Evolutionary conservation across 2,888 invertebrate genomes (phyloP), one percentile per base, ranked within the genome.

Genomic region (Zelleria hepariella): DNA sequence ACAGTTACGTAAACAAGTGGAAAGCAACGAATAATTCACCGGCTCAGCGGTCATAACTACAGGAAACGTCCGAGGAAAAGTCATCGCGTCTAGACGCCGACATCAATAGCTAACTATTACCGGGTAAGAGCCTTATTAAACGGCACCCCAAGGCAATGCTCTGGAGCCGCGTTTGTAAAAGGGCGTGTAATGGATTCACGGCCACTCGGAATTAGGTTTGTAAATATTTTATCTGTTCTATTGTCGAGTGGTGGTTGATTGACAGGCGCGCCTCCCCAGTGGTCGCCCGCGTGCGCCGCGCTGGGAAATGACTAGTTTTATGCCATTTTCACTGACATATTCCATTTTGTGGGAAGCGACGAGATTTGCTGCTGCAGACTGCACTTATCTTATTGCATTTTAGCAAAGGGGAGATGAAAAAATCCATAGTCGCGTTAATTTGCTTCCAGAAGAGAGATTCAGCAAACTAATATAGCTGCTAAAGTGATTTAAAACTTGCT

Each of bases 201-300:
- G 78, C 76, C 80, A 77, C 77, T 75, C 73, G 71, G 82, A 78
- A 87, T 85, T 82, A 80, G 74, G 74, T 78, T 79, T 79, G 83
- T 87, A 78, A 86, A 88, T 88, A 86, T 83, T 86, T 87, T 82
- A 87, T 86, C 76, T 65, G 73, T 69, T 74, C 75, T 73, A 79
- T 79, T 78, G 78, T 77, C 73, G 72, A 75, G 71, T 71, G 68
- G 70, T 65, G 68, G 72, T 71, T 86, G 87, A 88, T 83, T 87
- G 87, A 86, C 87, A 80, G 82, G 66, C 64, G 64, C 64, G 64
- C 60, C 67, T 64, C 75, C 83, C 80, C 64, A 20, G 74, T 64
- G 80, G 69, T 68, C 62, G 63, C 59, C 67, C 32, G 24, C 56
- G 26, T 54, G 26, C 54, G 25, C 63, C 65, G 67, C 68, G 68